Conservation (phyloP, 2,888 invertebrate species). For the Steinernema scapterisci region DNA sequence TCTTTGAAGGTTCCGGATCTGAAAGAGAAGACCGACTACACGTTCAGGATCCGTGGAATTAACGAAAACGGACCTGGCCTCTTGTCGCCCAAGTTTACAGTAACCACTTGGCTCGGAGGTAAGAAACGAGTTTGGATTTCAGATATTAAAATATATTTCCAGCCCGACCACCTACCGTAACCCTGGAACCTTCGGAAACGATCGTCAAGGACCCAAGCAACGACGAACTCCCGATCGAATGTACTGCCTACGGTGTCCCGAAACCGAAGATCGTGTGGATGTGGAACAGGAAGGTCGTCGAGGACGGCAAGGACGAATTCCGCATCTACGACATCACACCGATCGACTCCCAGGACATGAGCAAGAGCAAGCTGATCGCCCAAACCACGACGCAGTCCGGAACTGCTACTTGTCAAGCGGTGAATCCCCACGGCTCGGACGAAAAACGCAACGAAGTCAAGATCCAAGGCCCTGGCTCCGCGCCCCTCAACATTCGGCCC, state of each 20-base stretch:
- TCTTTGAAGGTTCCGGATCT: constrained; percentile 52
- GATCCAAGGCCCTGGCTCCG: constrained; percentile 62
- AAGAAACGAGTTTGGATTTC: background rate
- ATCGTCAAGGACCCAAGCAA: constrained; percentile 56
- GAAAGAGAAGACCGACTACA: constrained; percentile 63
- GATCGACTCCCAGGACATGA: constrained; percentile 54
- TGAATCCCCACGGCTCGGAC: constrained; percentile 58
- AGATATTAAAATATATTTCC: background rate
- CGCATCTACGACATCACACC: constrained; percentile 63
- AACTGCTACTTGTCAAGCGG: constrained; percentile 59
- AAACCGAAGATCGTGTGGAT: constrained; percentile 66
- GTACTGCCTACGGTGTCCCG: constrained; percentile 63
- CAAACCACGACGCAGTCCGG: constrained; percentile 62
- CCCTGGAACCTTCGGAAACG: constrained; percentile 50
- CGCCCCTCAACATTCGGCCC: constrained; percentile 55
- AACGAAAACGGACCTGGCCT: constrained; percentile 64
- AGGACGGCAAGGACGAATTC: constrained; percentile 66
- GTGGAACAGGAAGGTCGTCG: constrained; percentile 60
- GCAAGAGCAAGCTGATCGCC: constrained; percentile 56
- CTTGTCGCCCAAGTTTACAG: constrained; percentile 54
- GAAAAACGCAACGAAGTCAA: constrained; percentile 60
- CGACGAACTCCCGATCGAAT: constrained; percentile 59
- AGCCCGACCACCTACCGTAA: constrained; percentile 56
- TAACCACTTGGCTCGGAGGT: constrained; percentile 60
- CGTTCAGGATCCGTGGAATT: constrained; percentile 59